Percentiles rank a stretch among this genome's conserved stretches.
Evolutionary conservation across 2,888 invertebrate species (phyloP).

Genomic region (Drymonia ruficornis): DNA sequence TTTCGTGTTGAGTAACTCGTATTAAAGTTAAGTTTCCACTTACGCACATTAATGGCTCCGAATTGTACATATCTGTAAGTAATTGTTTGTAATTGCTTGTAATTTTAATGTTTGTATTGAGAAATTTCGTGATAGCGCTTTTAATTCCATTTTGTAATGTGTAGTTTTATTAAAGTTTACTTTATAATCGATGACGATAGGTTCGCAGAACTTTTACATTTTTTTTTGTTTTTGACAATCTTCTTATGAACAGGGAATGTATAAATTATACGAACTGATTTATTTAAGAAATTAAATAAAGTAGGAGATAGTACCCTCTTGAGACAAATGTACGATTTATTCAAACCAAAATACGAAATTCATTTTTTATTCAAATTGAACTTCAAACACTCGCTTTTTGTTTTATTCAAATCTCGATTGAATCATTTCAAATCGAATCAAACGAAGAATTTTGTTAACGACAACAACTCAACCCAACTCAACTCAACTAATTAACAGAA

Average conservation of each 20-base stretch:
- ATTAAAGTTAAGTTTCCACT: constrained; percentile 48
- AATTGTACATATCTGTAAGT: constrained; percentile 51
- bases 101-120: constrained; percentile 28
- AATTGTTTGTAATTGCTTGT: constrained; percentile 52
- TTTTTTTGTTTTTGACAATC: too few species aligned
- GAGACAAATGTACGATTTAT: not conserved
- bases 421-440: not conserved
- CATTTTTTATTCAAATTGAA: not conserved
- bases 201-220: too few species aligned
- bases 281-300: not conserved
- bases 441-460: not conserved
- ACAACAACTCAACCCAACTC: not conserved
- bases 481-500: constrained; percentile 17
- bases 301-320: not conserved
- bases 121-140: not conserved
- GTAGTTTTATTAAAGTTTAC: too few species aligned
- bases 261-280: not conserved
- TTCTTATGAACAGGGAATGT: not conserved
- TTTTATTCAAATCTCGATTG: not conserved
- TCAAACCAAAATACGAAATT: not conserved
- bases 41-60: constrained; percentile 44
- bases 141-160: not conserved
- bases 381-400: not conserved
- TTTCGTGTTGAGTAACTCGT: constrained; percentile 19
- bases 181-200: too few species aligned